These are phyloP conservation scores for Melipona beecheii DNA, from an alignment of 2,888 invertebrate genomes.

Conservation along the genomic window DNA sequence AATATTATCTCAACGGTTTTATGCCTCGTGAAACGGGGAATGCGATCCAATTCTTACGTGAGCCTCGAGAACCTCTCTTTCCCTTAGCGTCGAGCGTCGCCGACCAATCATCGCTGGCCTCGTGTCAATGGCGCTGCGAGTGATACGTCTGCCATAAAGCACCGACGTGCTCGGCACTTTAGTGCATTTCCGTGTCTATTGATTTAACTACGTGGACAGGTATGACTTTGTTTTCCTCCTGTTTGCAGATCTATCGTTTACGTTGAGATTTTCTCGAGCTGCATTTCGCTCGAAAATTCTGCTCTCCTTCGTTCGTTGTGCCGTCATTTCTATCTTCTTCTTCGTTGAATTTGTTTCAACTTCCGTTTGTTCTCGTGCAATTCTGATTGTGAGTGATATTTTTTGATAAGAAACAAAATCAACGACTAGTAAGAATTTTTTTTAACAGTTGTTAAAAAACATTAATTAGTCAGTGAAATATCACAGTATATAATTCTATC, in stretches of 20 bases:
- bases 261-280: neutral
- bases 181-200: neutral
- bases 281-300: neutral
- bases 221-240: neutral
- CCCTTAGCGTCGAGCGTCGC: neutral
- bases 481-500: neutral
- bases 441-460: neutral
- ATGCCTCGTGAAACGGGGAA: conserved; percentile 72
- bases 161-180: neutral
- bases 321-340: neutral
- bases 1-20: conserved; percentile 79
- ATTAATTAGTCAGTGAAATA: neutral
- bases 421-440: neutral
- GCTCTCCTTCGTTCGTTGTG: neutral
- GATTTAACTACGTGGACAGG: neutral
- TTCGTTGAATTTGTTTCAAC: neutral
- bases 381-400: no score
- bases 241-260: neutral
- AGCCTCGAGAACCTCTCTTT: conserved; percentile 49
- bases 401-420: no score
- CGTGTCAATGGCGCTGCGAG: neutral
- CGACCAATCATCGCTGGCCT: neutral
- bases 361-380: neutral
- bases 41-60: conserved; percentile 74
- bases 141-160: neutral